phyloP scores from a whole-genome alignment of 2,888 invertebrate genomes.

The Drosophila basisetae region DNA sequence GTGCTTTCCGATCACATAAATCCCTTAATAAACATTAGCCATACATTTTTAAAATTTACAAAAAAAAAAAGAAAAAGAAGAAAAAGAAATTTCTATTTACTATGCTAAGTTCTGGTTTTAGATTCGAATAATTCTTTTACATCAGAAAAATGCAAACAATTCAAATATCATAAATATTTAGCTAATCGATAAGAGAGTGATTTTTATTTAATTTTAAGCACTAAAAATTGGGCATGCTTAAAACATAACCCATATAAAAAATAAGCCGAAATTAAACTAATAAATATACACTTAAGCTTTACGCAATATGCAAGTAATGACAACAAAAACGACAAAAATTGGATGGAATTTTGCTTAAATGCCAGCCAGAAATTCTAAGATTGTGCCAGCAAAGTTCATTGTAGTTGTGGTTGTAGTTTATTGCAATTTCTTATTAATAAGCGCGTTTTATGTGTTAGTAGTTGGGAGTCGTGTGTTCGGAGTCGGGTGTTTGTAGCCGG shows the following conservation, averaged over 20 bases:
- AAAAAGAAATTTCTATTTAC: not conserved
- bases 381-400: not conserved
- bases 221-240: not conserved
- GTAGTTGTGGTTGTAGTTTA: slow-evolving; percentile 57
- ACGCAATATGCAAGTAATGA: not conserved
- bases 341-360: slow-evolving; percentile 5
- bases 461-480: slow-evolving; percentile 23
- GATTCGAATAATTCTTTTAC: not conserved
- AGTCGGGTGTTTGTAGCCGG: slow-evolving; percentile 16
- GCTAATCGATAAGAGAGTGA: not conserved
- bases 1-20: not conserved
- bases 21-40: not conserved
- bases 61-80: not conserved
- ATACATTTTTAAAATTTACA: not conserved
- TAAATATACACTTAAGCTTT: not conserved
- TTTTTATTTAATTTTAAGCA: not conserved
- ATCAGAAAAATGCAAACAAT: not conserved
- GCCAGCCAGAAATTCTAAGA: slow-evolving; percentile 20
- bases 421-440: slow-evolving; percentile 76
- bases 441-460: slow-evolving; percentile 68
- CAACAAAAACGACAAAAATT: not conserved
- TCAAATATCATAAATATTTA: not conserved
- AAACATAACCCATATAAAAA: not conserved
- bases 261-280: not conserved
- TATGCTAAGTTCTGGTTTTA: not conserved